Evolutionary conservation across 2,113 vertebrate species (phyloP), one percentile per base, ranked within the genome.

Genomic region (human): DNA sequence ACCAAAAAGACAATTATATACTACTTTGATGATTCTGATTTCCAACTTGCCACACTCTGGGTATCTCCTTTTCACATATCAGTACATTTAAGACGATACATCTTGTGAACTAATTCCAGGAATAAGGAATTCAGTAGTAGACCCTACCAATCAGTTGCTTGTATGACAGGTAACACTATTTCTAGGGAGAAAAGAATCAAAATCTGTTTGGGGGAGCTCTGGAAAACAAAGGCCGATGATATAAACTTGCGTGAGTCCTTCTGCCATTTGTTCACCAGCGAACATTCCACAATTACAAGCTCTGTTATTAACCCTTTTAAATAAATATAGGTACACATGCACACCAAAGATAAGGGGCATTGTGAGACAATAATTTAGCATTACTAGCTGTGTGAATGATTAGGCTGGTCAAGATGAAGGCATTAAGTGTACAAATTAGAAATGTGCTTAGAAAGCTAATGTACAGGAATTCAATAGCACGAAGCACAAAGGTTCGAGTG

Each of bases 361-460:
- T 38, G 23, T 52, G 75, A 92, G 72, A 82, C 59, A 55, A 18
- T 25, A 50, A 93, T 3, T 93, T 68, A 94, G 83, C 59, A 80
- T 89, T 48, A 75, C 43, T 48, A 61, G 25, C 76, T 96, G 59
- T 96, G 73, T 86, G 97, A 97, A 81, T 94, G 4, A 96, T 94
- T 94, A 93, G 96, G 93, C 93, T 96, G 50, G 64, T 97, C 94
- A 94, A 89, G 73, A 83, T 80, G 78, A 97, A 95, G 93, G 89
- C 82, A 96, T 61, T 92, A 95, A 88, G 72, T 93, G 86, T 79
- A 3, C 94, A 97, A 98, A 93, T 88, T 88, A 97, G 91, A 95
- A 96, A 96, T 98, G 98, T 98, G 96, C 97, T 98, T 96, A 93
- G 93, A 22, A 98, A 95, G 96, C 91, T 85, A 96, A 98, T 18